phyloP scores from a whole-genome alignment of 2,888 invertebrate genomes.

The Carpatolechia fugitivella region DNA sequence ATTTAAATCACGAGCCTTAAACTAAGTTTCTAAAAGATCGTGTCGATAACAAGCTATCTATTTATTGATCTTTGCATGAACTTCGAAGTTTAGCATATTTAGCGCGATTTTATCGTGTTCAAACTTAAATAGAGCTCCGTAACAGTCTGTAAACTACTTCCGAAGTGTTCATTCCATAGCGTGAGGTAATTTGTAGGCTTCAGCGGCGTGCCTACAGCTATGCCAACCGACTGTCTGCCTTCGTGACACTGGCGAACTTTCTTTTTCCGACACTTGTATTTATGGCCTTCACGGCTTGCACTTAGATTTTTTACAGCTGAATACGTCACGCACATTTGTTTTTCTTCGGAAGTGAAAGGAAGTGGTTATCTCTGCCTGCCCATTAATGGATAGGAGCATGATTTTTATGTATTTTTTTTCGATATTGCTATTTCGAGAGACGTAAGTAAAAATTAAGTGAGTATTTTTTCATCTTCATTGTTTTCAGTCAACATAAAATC shows the following conservation, averaged over 20 bases:
- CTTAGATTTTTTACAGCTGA: neutral
- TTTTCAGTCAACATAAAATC: too few relatives aligned
- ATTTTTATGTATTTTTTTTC: too few relatives aligned
- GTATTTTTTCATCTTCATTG: too few relatives aligned
- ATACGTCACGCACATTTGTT: neutral
- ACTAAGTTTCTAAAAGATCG: slow-evolving; percentile 2
- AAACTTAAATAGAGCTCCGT: slow-evolving; percentile 56
- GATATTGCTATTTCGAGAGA: too few relatives aligned
- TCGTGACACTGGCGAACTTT: slow-evolving; percentile 18
- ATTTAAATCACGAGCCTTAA: neutral
- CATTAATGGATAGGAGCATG: too few relatives aligned
- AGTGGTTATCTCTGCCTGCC: too few relatives aligned
- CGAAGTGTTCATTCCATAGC: slow-evolving; percentile 31
- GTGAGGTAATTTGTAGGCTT: slow-evolving; percentile 47
- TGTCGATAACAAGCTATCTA: slow-evolving; percentile 5
- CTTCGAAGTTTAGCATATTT: slow-evolving; percentile 38
- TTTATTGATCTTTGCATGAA: slow-evolving; percentile 18
- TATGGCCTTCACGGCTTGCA: neutral
- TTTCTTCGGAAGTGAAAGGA: too few relatives aligned
- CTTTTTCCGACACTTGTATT: slow-evolving; percentile 13
- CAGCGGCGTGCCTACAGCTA: slow-evolving; percentile 26
- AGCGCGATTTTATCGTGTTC: slow-evolving; percentile 49
- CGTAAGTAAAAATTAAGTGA: too few relatives aligned
- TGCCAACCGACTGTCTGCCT: slow-evolving; percentile 23
- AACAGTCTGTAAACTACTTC: slow-evolving; percentile 46